Percentiles rank a stretch among this genome's conserved stretches.
These are phyloP conservation scores for Dromius quadrimaculatus DNA, from an alignment of 2,888 invertebrate genomes.

Conservation along the genomic window DNA sequence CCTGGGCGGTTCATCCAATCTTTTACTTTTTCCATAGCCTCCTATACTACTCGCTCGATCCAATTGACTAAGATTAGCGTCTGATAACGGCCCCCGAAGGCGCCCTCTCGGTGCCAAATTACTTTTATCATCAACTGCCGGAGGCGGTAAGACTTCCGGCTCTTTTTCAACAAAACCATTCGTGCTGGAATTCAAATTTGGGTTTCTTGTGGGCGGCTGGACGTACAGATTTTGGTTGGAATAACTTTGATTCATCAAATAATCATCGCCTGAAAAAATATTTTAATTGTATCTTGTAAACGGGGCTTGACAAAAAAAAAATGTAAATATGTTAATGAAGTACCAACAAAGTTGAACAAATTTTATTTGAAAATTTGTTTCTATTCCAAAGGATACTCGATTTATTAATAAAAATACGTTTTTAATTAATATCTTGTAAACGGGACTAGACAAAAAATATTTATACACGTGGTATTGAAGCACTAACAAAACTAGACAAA, in stretches of 20 bases:
- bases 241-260: constrained; percentile 72
- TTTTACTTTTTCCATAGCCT: constrained; percentile 64
- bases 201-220: constrained; percentile 84
- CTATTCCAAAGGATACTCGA: no score
- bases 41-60: constrained; percentile 69
- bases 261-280: constrained; percentile 63
- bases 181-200: constrained; percentile 64
- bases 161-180: constrained; percentile 62
- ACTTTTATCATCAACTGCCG: constrained; percentile 73
- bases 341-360: no score
- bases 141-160: constrained; percentile 59
- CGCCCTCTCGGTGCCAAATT: constrained; percentile 77
- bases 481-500: no score
- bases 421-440: no score
- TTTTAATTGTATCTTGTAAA: no score
- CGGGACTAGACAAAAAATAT: no score
- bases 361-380: no score
- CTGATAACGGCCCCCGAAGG: constrained; percentile 76
- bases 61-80: constrained; percentile 72
- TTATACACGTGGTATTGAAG: no score
- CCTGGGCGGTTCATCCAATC: constrained; percentile 77
- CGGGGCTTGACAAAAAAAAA: not conserved
- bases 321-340: not conserved
- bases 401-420: no score
- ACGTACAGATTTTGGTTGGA: constrained; percentile 93